These are phyloP conservation scores for sheep (Ovis aries) DNA, from an alignment of 2,113 vertebrate genomes.

Conservation along the genomic window ARS-UI_Ramb_v3.0 NC_056069.1:15103001-15103500, in stretches of 20 bases:
- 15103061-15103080: neutral
- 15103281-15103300: neutral
- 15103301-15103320: neutral
- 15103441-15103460: neutral
- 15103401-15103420: neutral
- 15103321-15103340: neutral
- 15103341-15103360: neutral
- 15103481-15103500: neutral
- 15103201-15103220: neutral
- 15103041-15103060: neutral
- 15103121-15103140: neutral
- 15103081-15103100: neutral
- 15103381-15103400: neutral
- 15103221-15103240: neutral
- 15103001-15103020: neutral
- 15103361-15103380: neutral
- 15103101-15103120: neutral
- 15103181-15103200: neutral
- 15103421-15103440: neutral
- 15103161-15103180: neutral
- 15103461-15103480: neutral
- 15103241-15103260: neutral
- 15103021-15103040: neutral
- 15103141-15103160: neutral
- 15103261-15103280: neutral